phyloP scores from a whole-genome alignment of 1,140 invertebrate genomes.

The Diachasmimorpha longicaudata region DNA sequence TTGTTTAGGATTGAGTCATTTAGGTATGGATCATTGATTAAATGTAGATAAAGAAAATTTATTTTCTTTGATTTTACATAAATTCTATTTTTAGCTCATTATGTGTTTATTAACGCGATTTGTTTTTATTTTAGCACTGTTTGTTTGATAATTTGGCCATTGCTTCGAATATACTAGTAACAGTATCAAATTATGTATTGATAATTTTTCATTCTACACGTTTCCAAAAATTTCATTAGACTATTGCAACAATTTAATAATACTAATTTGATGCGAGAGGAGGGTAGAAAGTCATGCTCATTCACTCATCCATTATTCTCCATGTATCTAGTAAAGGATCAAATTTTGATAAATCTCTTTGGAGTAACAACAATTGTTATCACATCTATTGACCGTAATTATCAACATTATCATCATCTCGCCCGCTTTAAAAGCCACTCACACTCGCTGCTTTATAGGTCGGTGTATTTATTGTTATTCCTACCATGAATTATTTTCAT shows the following conservation, averaged over 20 bases:
- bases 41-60: constrained; percentile 54
- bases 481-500: constrained; percentile 35
- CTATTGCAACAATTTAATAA: too few relatives aligned
- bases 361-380: not conserved
- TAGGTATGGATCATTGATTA: constrained; percentile 64
- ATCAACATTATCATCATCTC: constrained; percentile 8
- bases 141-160: constrained; percentile 48
- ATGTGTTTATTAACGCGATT: constrained; percentile 49
- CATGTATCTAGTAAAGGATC: not conserved
- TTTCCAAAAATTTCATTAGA: not conserved
- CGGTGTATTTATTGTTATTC: constrained; percentile 29
- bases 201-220: not conserved
- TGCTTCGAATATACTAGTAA: not conserved
- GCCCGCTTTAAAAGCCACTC: constrained; percentile 20
- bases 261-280: too few relatives aligned
- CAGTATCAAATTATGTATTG: not conserved
- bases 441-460: constrained; percentile 38
- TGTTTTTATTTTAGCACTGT: constrained; percentile 60
- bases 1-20: constrained; percentile 65
- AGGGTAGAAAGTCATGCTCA: not conserved
- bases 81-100: constrained; percentile 49
- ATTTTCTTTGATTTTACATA: constrained; percentile 43
- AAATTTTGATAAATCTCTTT: not conserved
- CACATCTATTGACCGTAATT: not conserved
- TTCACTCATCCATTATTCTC: not conserved